Percentiles rank a stretch among this genome's conserved stretches.
phyloP scores from a whole-genome alignment of 92 coral and sea anemone species.

The Pocillopora meandrina region DNA sequence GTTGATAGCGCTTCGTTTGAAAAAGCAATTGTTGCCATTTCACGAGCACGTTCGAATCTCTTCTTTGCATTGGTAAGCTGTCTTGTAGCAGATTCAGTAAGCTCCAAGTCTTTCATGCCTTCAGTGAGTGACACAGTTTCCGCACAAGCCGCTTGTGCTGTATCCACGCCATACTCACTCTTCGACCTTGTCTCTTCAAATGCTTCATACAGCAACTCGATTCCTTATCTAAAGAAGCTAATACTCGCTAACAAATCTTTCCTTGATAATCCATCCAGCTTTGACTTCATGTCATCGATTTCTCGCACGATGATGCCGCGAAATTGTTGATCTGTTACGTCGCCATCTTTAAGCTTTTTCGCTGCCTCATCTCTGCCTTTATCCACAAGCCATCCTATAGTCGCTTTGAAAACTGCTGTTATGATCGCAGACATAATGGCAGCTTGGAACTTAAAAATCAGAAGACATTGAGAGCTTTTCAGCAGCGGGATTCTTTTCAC shows the following conservation, averaged over 20 bases:
- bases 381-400: neutral
- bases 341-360: slow-evolving; percentile 26
- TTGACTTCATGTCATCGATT: slow-evolving; percentile 27
- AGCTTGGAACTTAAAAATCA: too few relatives aligned
- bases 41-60: too few relatives aligned
- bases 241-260: neutral
- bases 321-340: slow-evolving; percentile 24
- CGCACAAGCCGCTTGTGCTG: too few relatives aligned
- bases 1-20: too few relatives aligned
- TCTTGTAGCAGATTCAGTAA: neutral
- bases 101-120: neutral
- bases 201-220: too few relatives aligned
- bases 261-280: slow-evolving; percentile 29
- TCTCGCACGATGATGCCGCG: slow-evolving; percentile 31
- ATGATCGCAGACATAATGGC: too few relatives aligned
- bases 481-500: too few relatives aligned
- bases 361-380: neutral
- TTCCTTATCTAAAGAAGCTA: neutral
- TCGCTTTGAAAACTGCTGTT: neutral
- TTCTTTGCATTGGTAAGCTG: slow-evolving; percentile 2
- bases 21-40: too few relatives aligned
- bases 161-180: too few relatives aligned
- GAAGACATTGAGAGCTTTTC: too few relatives aligned
- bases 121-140: too few relatives aligned
- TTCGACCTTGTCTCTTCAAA: too few relatives aligned